phyloP scores from a whole-genome alignment of 1,140 invertebrate species.

The Conus betulinus region DNA sequence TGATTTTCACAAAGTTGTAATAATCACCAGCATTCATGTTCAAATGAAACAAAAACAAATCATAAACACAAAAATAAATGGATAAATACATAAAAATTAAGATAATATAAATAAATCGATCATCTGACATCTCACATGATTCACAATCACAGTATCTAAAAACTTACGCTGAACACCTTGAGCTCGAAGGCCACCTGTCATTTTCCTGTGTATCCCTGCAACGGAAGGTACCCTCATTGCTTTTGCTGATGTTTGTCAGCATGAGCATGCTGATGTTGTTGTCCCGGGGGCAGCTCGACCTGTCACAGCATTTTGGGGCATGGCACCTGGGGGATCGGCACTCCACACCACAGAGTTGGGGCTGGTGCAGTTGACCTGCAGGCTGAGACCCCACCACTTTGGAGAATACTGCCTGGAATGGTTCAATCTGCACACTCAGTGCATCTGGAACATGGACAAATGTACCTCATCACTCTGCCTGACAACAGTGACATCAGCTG shows the following conservation, averaged over 20 bases:
- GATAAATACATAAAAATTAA: too few relatives aligned
- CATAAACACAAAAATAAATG: too few relatives aligned
- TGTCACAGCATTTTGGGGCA: background rate
- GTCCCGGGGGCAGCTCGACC: background rate
- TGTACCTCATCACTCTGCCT: too few relatives aligned
- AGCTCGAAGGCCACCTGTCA: background rate
- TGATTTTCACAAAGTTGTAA: too few relatives aligned
- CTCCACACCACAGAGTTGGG: background rate
- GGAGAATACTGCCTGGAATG: background rate
- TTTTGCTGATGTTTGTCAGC: background rate
- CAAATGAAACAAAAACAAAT: too few relatives aligned
- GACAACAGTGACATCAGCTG: too few relatives aligned
- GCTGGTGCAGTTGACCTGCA: background rate
- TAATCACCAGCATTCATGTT: too few relatives aligned
- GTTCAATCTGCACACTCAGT: background rate
- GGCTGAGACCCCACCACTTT: background rate
- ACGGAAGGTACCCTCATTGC: background rate
- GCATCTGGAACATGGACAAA: background rate
- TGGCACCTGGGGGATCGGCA: background rate
- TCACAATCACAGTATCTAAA: background rate
- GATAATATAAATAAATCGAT: too few relatives aligned
- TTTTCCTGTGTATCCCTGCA: background rate
- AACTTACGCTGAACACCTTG: background rate
- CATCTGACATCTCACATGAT: too few relatives aligned
- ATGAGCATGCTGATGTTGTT: background rate